phyloP scores from a whole-genome alignment of 2,797 vertebrate genomes.

The Hafferia zeledoni region DNA sequence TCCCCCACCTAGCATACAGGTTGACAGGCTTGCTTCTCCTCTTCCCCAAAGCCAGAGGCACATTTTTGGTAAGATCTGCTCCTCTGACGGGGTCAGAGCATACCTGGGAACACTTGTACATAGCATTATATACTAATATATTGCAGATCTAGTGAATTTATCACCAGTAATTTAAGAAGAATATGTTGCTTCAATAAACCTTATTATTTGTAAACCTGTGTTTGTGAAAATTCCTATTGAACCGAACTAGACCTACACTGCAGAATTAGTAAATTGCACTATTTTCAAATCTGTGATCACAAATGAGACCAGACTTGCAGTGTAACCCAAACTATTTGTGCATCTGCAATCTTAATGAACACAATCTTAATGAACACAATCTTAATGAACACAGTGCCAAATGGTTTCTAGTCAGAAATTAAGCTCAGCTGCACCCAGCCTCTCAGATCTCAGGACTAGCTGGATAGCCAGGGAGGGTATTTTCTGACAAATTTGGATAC shows the following conservation, averaged over 20 bases:
- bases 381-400: background rate
- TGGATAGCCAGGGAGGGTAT: background rate
- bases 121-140: background rate
- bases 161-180: background rate
- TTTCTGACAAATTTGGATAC: background rate
- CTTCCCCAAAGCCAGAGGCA: background rate
- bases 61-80: background rate
- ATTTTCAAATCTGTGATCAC: background rate
- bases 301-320: background rate
- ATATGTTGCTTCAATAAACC: background rate
- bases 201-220: background rate
- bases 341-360: background rate
- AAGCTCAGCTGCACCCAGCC: background rate
- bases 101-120: accelerated
- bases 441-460: background rate
- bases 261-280: background rate
- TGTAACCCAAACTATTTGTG: background rate
- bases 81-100: accelerated
- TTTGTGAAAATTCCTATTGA: background rate
- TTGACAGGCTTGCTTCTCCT: background rate
- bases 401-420: background rate
- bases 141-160: background rate
- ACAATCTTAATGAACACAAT: background rate
- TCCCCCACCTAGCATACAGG: background rate
- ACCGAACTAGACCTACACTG: background rate